Conservation (phyloP, 2,888 invertebrate genomes). For the Cryptocheilus praepositus region DNA sequence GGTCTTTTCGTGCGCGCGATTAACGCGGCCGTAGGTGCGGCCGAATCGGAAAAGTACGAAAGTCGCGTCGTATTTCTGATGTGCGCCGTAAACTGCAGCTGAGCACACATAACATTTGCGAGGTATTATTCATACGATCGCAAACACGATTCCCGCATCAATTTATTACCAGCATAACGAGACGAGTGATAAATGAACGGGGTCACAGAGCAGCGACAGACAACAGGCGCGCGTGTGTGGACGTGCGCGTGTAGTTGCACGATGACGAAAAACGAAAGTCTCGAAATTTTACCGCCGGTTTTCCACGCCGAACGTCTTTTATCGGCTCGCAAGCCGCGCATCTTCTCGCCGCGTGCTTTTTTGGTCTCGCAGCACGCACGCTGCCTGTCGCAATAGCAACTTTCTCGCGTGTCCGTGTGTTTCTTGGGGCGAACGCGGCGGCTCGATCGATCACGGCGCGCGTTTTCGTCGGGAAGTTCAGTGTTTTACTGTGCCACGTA, state of each 20-base stretch:
- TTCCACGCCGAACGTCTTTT: constrained; percentile 17
- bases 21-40: too few relatives aligned
- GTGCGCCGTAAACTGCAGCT: too few relatives aligned
- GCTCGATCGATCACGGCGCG: constrained; percentile 26
- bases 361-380: neutral
- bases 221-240: neutral
- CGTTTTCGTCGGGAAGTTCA: constrained; percentile 23
- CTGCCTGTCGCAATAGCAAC: neutral
- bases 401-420: constrained; percentile 11
- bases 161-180: too few relatives aligned
- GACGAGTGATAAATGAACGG: too few relatives aligned
- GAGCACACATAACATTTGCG: too few relatives aligned
- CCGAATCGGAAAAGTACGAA: too few relatives aligned
- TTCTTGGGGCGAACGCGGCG: constrained; percentile 17
- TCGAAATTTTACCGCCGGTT: constrained; percentile 22
- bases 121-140: too few relatives aligned
- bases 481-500: constrained; percentile 14
- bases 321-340: neutral
- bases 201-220: neutral
- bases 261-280: constrained; percentile 19
- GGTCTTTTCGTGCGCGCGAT: too few relatives aligned
- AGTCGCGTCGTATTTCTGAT: too few relatives aligned
- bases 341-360: neutral
- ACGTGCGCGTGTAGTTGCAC: neutral
- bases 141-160: too few relatives aligned